A percentile compares a stretch with the other conserved stretches of the same genome.
Evolutionary conservation across 1,140 invertebrate species (phyloP).

Genomic region (Tetramorium alpestre): DNA sequence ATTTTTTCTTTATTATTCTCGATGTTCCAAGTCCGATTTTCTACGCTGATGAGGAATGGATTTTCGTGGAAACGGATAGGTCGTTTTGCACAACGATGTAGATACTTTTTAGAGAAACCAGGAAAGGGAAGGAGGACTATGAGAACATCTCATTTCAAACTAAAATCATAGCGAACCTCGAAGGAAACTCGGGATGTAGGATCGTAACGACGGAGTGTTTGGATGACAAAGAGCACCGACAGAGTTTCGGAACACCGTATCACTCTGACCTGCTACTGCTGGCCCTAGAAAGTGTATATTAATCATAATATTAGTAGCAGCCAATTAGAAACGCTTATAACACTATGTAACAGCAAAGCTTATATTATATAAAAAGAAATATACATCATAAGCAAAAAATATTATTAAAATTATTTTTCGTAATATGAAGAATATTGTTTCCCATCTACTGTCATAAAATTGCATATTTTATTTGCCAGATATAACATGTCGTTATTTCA

Average conservation of each 20-base stretch:
- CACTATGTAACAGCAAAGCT: slow-evolving; percentile 23
- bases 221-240: slow-evolving; percentile 80
- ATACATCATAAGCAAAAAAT: neutral
- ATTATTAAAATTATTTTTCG: neutral
- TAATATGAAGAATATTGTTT: neutral
- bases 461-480: neutral
- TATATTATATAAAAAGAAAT: neutral
- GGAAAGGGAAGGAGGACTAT: slow-evolving; percentile 51
- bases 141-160: slow-evolving; percentile 75
- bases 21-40: slow-evolving; percentile 2
- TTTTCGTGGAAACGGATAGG: slow-evolving; percentile 1
- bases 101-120: slow-evolving; percentile 35
- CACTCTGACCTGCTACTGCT: slow-evolving; percentile 70
- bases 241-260: slow-evolving; percentile 81
- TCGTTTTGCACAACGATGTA: slow-evolving; percentile 37
- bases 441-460: neutral
- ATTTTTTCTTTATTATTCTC: neutral
- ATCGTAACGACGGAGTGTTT: slow-evolving; percentile 77
- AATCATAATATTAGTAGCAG: slow-evolving; percentile 41
- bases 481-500: neutral
- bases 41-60: neutral
- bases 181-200: slow-evolving; percentile 45
- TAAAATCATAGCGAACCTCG: slow-evolving; percentile 71
- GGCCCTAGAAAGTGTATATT: slow-evolving; percentile 74
- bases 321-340: slow-evolving; percentile 42